Evolutionary conservation across 2,113 vertebrate genomes (phyloP), one percentile per base, ranked within the genome.

Genomic region (Amazona vittata): DNA sequence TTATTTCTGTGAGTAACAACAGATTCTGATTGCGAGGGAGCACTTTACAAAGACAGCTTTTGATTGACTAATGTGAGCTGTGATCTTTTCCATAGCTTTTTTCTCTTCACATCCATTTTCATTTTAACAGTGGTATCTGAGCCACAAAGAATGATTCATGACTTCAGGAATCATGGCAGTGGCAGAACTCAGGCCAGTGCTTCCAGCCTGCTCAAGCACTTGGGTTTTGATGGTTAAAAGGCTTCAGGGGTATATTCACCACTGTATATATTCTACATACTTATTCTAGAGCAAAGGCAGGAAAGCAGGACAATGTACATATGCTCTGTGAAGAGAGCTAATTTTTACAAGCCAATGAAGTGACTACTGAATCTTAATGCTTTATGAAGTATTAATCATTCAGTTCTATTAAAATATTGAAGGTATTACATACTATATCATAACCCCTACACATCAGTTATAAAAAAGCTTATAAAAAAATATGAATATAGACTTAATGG

Each of bases 41-140:
- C 16, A 47, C 26, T 47, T 59, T 37, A 89, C 68, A 96, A 86
- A 86, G 79, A 29, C 0, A 1, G 39, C 14, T 95, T 89, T 44
- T 55, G 55, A 64, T n/a, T 95, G 86, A 70, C 79, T 94, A 60
- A 81, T 68, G 47, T 28, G 83, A 89, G 68, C 88, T 95, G 68
- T 92, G 88, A 85, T 86, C 55, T 94, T 60, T 35, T 43, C 46
- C 68, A 31, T 0, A 28, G 46, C 41, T 70, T 87, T 14, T 67
- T 46, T 21, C 71, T 93, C 55, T 14, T 89, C 67, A 17, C 26
- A 57, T 60, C n/a, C 26, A 47, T 88, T 83, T 81, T 44, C 60
- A 26, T 57, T 44, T 64, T 47, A 69, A 44, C 35, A 69, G 16
- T 2, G 60, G 31, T 31, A 52, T 10, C 73, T 69, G 74, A 82